phyloP scores from a whole-genome alignment of 2,113 vertebrate genomes.

The Syngnathus floridae region DNA sequence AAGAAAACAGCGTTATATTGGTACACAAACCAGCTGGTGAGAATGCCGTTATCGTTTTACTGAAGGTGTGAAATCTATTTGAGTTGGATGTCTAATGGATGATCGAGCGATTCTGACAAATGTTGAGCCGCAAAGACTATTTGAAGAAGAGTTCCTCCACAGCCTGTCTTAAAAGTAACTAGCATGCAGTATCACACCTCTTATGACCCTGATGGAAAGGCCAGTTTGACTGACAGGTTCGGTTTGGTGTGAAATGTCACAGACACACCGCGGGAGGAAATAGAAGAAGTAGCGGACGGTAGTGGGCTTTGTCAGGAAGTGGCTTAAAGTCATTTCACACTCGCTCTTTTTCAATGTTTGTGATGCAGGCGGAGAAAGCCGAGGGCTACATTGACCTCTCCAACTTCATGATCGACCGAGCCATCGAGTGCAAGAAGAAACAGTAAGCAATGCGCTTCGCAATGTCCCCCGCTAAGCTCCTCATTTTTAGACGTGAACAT shows the following conservation, averaged over 20 bases:
- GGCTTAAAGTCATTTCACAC: conserved; percentile 15
- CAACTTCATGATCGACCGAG: conserved; percentile 87
- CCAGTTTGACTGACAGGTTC: not conserved
- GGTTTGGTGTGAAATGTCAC: conserved; percentile 20
- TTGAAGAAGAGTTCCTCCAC: not conserved
- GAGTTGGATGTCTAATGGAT: not conserved
- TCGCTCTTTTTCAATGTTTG: conserved; percentile 15
- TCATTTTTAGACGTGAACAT: not conserved
- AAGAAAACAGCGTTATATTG: conserved; percentile 90
- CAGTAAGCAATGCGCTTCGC: conserved; percentile 72
- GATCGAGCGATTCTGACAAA: not conserved
- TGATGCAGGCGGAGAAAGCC: conserved; percentile 88
- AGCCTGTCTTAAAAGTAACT: conserved; percentile 3
- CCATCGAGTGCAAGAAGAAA: conserved; percentile 95
- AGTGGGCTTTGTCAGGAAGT: conserved; percentile 38
- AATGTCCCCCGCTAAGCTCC: not conserved
- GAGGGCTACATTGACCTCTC: conserved; percentile 91
- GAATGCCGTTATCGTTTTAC: conserved; percentile 42
- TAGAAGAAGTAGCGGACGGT: conserved; percentile 18
- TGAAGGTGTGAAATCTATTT: not conserved
- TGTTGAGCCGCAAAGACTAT: not conserved
- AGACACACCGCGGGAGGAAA: not conserved
- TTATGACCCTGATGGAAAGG: not conserved
- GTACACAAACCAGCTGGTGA: conserved; percentile 89
- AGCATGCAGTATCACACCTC: not conserved